Evolutionary conservation across 2,888 invertebrate species (phyloP), one percentile per base, ranked within the genome.

Genomic region (Microctonus aethiopoides): DNA sequence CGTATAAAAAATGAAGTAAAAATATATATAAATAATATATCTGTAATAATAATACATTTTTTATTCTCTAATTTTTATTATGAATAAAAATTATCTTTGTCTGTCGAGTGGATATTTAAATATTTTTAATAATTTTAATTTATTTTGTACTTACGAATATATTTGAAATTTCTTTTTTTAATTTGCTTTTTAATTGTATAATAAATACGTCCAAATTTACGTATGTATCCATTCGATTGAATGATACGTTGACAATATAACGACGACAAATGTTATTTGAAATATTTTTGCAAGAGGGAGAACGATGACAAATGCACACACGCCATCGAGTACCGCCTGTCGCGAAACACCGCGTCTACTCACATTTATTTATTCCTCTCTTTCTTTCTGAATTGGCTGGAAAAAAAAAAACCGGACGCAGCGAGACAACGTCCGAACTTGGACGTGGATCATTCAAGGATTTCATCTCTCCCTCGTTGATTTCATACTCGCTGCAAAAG

Each of bases 371-470:
- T 36, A 59, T 16, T 4, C 46, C 7, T 5, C 16, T 46, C 46
- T 46, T n/a, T 46, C n/a, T n/a, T n/a, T 46, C 16, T 9, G 46
- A n/a, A 46, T 20, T 16, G 16, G 32, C n/a, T n/a, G n/a, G n/a
- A n/a, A n/a, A n/a, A n/a, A 63, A 63, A 63, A 63, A 52, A 63
- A 63, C 52, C 36, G 34, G 63, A 63, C 63, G 63, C n/a, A 62
- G 57, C 56, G 60, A 39, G 39, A 60, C n/a, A 60, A 39, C 24
- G 67, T 60, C 59, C 52, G 59, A 60, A 46, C 54, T 54, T 68
- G 52, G 56, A 70, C 60, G 61, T 67, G 52, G 66, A 70, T 62
- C 70, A 70, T 70, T 70, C 61, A 66, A 66, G 66, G 70, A 66
- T 70, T 70, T 70, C 51, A 70, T 66, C 54, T 60, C 52, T 13